phyloP scores from a whole-genome alignment of 2,113 vertebrate genomes.

The Cephalopterus ornatus region DNA sequence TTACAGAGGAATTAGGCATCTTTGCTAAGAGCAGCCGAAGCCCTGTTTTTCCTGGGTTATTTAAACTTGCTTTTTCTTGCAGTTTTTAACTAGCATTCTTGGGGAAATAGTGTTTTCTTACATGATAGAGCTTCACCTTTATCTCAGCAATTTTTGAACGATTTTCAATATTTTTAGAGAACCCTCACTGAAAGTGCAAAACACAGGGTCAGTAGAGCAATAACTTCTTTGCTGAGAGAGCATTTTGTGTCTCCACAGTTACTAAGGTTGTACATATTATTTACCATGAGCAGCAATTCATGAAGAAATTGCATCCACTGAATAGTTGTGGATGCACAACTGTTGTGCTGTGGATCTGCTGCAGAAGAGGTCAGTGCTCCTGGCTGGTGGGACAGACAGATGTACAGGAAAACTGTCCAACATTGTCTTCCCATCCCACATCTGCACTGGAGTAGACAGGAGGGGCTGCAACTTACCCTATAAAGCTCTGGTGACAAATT shows the following conservation, averaged over 20 bases:
- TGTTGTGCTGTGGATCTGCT: background rate
- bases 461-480: background rate
- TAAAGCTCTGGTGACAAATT: background rate
- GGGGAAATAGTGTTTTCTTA: background rate
- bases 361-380: background rate
- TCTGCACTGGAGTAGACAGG: accelerated
- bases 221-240: conserved; percentile 19
- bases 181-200: background rate
- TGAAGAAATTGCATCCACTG: background rate
- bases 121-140: background rate
- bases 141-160: background rate
- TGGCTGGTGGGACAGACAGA: background rate
- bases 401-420: background rate
- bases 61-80: background rate
- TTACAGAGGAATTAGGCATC: background rate
- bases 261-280: conserved; percentile 29
- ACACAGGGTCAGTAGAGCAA: conserved; percentile 17
- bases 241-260: conserved; percentile 27
- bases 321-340: background rate
- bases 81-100: background rate
- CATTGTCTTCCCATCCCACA: background rate
- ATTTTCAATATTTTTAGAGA: conserved; percentile 14
- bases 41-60: background rate
- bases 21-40: background rate
- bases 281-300: conserved; percentile 27